Evolutionary conservation across 2,113 vertebrate genomes (phyloP).

Genomic region (Trogon melanurus): DNA sequence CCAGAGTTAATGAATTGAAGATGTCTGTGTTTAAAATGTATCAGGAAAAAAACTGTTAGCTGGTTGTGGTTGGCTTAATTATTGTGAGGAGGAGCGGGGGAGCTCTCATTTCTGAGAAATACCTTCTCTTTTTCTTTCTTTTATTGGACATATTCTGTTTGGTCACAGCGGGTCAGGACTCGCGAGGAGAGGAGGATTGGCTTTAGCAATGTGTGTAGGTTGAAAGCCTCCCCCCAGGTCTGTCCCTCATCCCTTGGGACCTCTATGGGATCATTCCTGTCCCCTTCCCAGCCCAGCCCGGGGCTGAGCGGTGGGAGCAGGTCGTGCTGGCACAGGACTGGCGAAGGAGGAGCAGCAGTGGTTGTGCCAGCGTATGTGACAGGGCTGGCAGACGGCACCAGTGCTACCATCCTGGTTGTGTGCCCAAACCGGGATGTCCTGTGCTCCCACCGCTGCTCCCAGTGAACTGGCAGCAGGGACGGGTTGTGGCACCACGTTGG

Average conservation of each 20-base stretch:
- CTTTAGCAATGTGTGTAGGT: neutral
- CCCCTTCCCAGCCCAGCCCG: accelerated
- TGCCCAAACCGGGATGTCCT: neutral
- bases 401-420: neutral
- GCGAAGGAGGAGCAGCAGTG: neutral
- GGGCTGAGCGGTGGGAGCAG: neutral
- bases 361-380: accelerated
- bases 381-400: neutral
- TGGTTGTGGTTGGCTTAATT: slow-evolving; percentile 14
- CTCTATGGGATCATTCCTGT: neutral
- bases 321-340: accelerated
- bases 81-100: neutral
- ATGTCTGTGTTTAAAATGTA: slow-evolving; percentile 56
- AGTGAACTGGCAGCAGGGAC: neutral
- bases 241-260: neutral
- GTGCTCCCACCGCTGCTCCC: neutral
- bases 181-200: neutral
- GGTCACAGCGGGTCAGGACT: neutral
- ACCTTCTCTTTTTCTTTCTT: neutral
- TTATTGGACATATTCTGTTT: neutral
- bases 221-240: neutral
- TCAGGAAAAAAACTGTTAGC: slow-evolving; percentile 8
- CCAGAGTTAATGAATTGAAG: slow-evolving; percentile 65
- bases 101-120: slow-evolving; percentile 10
- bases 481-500: accelerated